Evolutionary conservation across 2,113 vertebrate genomes (phyloP).

Genomic region (Aegotheles bennettii): DNA sequence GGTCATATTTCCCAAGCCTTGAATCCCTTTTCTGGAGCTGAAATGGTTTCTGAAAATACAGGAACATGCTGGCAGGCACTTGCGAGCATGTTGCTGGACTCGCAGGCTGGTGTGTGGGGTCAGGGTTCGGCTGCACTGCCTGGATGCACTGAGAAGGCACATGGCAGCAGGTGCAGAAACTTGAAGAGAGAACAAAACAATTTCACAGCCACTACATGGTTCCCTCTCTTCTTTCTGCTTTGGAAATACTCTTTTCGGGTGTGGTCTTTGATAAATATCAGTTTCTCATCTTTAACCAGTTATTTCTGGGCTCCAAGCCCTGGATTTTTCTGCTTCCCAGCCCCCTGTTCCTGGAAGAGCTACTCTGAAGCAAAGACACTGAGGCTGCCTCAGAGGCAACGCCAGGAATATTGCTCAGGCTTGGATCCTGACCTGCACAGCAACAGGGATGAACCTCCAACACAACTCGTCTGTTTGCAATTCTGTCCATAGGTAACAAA

Average conservation of each 20-base stretch:
- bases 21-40: neutral
- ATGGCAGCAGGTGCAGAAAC: neutral
- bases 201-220: neutral
- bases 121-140: fast-evolving
- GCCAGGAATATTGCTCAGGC: neutral
- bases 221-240: neutral
- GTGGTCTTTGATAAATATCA: neutral
- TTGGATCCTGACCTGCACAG: neutral
- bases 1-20: neutral
- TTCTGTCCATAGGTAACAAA: neutral
- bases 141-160: neutral
- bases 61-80: neutral
- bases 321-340: neutral
- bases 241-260: neutral
- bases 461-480: neutral
- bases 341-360: neutral
- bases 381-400: neutral
- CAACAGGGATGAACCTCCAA: neutral
- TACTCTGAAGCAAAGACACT: neutral
- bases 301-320: neutral
- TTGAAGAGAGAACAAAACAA: neutral
- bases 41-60: neutral
- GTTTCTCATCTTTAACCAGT: neutral
- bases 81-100: neutral
- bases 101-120: fast-evolving